phyloP scores from a whole-genome alignment of 2,888 invertebrate genomes.

The Tenthredo notha region DNA sequence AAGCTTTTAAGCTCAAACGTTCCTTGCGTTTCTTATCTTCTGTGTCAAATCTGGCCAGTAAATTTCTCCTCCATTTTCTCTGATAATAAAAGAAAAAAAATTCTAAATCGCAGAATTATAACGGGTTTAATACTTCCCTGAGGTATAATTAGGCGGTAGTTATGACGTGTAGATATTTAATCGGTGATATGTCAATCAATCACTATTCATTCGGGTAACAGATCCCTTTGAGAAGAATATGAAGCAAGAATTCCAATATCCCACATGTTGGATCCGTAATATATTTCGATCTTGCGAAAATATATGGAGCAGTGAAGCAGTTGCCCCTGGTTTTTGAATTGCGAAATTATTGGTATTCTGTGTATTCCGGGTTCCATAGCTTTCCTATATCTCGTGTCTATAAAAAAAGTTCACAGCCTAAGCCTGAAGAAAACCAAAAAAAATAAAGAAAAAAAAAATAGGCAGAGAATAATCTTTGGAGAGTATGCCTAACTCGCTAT shows the following conservation, averaged over 20 bases:
- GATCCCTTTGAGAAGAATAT: not conserved
- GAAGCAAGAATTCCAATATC: conserved; percentile 20
- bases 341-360: not conserved
- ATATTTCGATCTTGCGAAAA: not conserved
- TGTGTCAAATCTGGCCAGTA: not conserved
- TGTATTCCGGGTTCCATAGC: not conserved
- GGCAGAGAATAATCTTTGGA: not conserved
- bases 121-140: not conserved
- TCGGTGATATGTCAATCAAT: not conserved
- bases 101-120: not conserved
- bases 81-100: too few species aligned
- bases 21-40: not conserved
- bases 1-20: not conserved
- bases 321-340: not conserved
- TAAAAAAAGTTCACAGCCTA: not conserved
- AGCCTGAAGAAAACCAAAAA: not conserved
- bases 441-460: too few species aligned
- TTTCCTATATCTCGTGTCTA: not conserved
- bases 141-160: not conserved
- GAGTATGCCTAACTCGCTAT: not conserved
- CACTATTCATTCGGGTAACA: not conserved
- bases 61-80: not conserved
- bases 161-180: not conserved
- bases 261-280: not conserved
- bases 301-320: not conserved